Percentiles rank a stretch among this genome's conserved stretches.
Conservation (phyloP, 2,797 vertebrate genomes). For the Onychomys torridus region DNA sequence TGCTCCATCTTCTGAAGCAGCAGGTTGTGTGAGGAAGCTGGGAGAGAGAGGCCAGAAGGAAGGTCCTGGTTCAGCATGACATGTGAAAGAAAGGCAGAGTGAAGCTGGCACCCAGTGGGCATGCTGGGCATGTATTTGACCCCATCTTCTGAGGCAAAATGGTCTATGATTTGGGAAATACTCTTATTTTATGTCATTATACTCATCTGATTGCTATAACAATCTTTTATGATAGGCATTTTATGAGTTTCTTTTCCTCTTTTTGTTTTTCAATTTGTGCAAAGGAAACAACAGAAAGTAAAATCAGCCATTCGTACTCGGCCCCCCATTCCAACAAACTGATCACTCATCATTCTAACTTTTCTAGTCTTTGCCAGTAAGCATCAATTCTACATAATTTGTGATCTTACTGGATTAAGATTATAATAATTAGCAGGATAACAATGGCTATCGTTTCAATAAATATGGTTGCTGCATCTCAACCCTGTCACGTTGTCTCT, state of each 20-base stretch:
- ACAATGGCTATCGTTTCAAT: neutral
- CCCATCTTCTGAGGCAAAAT: neutral
- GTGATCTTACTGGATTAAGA: neutral
- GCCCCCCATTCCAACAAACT: neutral
- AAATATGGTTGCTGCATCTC: neutral
- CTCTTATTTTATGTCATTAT: slow-evolving; percentile 6
- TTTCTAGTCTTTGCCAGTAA: neutral
- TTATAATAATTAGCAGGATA: neutral
- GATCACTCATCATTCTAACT: neutral
- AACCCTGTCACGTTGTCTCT: neutral
- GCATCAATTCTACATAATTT: neutral
- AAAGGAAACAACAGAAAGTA: slow-evolving; percentile 45
- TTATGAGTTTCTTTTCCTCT: slow-evolving; percentile 23
- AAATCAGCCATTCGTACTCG: neutral
- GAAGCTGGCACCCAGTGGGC: neutral
- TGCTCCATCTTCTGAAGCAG: neutral
- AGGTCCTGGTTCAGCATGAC: neutral
- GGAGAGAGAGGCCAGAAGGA: neutral
- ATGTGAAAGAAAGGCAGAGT: rapidly evolving
- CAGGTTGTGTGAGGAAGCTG: neutral
- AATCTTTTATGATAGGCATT: neutral
- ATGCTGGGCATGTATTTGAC: neutral
- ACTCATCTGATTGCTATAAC: slow-evolving; percentile 28
- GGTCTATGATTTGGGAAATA: neutral
- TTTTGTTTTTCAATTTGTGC: slow-evolving; percentile 26